Base-by-base conservation (phyloP, 2,797 vertebrate species). In the Momotus momota region DNA sequence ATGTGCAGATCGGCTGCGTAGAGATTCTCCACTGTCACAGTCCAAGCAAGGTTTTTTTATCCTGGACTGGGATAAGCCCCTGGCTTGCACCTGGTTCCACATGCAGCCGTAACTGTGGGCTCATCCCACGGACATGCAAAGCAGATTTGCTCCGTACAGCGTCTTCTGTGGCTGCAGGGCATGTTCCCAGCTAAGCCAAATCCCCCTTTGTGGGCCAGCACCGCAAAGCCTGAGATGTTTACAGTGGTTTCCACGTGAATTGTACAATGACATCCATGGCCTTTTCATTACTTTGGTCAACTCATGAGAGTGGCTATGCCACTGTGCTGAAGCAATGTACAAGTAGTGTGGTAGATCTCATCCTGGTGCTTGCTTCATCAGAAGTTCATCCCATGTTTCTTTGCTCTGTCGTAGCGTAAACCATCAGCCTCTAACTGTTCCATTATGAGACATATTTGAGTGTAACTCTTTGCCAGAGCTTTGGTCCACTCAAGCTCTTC, bases 311-410 rank as follows among this genome's bases (percentile, higher is more conserved):
- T 5, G 17, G 20, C 23, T 14, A 22, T 12, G 26, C 10, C 57
- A 12, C 25, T 54, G 16, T 14, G 8, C 4, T 35, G 33, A 33
- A 38, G n/a, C 26, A 43, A 35, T 0, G 22, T 27, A 23, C 13
- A 29, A 41, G 31, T 20, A 22, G 7, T 1, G 20, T 38, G 14
- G 45, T 19, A 71, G 46, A 38, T 71, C 26, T 65, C 27, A 61
- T 51, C 35, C 14, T 25, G 16, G n/a, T 10, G 26, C 15, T 54
- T 2, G 2, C 31, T 61, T 26, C 20, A 2, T 57, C 4, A 0
- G 26, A 31, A 58, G 4, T 43, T 67, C 21, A 31, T 85, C 19
- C 3, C 4, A 1, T 0, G 0, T 66, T 70, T 66, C 27, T 46
- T 88, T 70, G 16, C 13, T 66, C 45, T 71, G 14, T 29, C 22